Base-by-base conservation (phyloP, 2,888 invertebrate genomes). In the Cryptus viduatorius region DNA sequence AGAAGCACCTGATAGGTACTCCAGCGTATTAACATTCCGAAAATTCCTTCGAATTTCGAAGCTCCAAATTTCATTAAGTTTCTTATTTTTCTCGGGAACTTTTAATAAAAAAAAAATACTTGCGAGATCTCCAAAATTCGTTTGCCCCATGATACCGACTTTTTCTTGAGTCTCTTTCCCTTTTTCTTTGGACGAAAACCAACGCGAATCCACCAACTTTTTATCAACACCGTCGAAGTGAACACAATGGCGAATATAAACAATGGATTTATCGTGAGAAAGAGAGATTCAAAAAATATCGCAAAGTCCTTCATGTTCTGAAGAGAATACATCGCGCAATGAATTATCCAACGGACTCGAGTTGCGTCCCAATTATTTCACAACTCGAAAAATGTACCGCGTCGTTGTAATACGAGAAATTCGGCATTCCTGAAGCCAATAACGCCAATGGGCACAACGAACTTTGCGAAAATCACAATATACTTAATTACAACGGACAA, bases 401-500 rank as follows among this genome's bases (percentile, higher is more conserved):
- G 65, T 77, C 46, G 48, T 59, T 29, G 46, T 46, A 42, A 77
- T 64, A 46, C 56, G 46, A 71, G 53, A 59, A 29, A 59, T n/a
- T 46, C 31, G 29, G 7, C 29, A 76, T 53, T 53, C 50, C 53
- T 10, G 10, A 44, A n/a, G 37, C n/a, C 3, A 37, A 64, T 42
- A 46, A 46, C 48, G 64, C 76, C 19, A 14, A 42, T 67, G 37
- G 56, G 77, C 16, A 46, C 77, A 72, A 67, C 24, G 82, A 78
- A 59, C 67, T 82, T 73, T 78, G 29, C 37, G 16, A 67, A 46
- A 16, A 48, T 19, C n/a, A 75, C 16, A 16, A 12, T 4, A 10
- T 12, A 64, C 31, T 61, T 16, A n/a, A 16, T 29, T 31, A n/a
- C 8, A 16, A 31, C 4, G 10, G 31, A 59, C 61, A 73, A 46